Base-by-base conservation (phyloP, 2,797 vertebrate genomes). In the Anableps anableps region DNA sequence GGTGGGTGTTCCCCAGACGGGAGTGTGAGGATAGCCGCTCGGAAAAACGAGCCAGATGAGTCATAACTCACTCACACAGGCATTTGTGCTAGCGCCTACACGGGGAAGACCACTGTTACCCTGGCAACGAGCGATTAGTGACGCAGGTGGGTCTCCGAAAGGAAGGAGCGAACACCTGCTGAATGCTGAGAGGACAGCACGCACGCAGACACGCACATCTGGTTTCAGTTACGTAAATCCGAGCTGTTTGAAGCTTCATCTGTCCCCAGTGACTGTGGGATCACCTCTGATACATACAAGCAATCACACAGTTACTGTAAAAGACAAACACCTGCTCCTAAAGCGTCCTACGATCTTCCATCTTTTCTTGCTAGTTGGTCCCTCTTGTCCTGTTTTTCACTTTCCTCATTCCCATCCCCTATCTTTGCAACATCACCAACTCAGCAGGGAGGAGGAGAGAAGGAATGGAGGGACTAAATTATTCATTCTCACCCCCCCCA, bases 71-170 rank as follows among this genome's bases (percentile, higher is more conserved):
- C 81, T n/a, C 88, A 9, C 79, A 73, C 75, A 17, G 77, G 76
- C 77, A 81, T 26, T 29, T 45, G 45, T 11, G 77, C 55, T 43
- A 2, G 34, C 83, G 50, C 80, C 78, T 78, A 71, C 71, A 26
- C 1, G 87, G 93, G 94, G 90, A 93, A 92, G 84, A 89, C 91
- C 92, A 84, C 89, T 81, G 94, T 94, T 94, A 62, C 94, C 91
- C 60, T 74, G 94, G 94, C 78, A 93, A 93, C 93, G 50, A 79
- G 72, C 86, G 86, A 91, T 90, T 80, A 90, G 90, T 94, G 92
- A 93, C 91, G 92, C 91, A 94, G 87, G 86, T 86, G 89, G 87
- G 77, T 91, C 89, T 91, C 89, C 87, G 26, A 89, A 50, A 34
- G 48, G 78, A 82, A 77, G 14, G 86, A 80, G 88, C 64, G 76